Base-by-base conservation (phyloP, 2,888 invertebrate species). In the Cataglyphis albicans region DNA sequence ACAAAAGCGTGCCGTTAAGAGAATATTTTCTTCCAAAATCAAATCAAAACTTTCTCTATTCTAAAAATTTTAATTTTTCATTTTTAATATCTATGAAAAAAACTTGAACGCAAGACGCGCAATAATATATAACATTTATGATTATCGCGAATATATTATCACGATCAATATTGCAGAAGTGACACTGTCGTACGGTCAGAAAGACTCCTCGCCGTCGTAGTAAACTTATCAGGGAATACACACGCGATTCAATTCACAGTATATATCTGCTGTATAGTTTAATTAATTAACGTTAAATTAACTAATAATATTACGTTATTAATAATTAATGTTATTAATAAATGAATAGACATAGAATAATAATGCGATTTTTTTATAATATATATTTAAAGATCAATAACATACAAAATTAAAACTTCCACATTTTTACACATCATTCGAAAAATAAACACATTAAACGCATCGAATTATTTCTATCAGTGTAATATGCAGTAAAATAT, bases 101-200 rank as follows among this genome's bases (percentile, higher is more conserved):
- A 38, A 70, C 57, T 35, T 57, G 52, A 12, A 65, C 18, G 41
- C 73, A 61, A 61, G 44, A 73, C 44, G 25, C 6, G n/a, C 32
- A 68, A 59, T 25, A 44, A 82, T 52, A 48, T 48, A 48, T 48
- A 82, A 70, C 73, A 73, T 85, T 86, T 70, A 70, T 25, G 64
- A 82, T 84, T 76, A 84, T 74, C 65, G 29, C 38, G 59, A 65
- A 72, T 78, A 52, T 55, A 68, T 74, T 65, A 63, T 63, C 29
- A 21, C 76, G 72, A 84, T 88, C 88, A 82, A 88, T 88, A 84
- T 61, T 61, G 68, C 44, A 75, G 59, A 86, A 76, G 41, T 78
- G 81, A 78, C 81, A 83, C 74, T 81, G 81, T 44, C 63, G 32
- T 55, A 35, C 59, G 55, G 55, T 67, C 64, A 15, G 12, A 82